A percentile compares a stretch with the other conserved stretches of the same genome.
phyloP scores from a whole-genome alignment of 2,888 invertebrate species.

The Trimorus sp. region DNA sequence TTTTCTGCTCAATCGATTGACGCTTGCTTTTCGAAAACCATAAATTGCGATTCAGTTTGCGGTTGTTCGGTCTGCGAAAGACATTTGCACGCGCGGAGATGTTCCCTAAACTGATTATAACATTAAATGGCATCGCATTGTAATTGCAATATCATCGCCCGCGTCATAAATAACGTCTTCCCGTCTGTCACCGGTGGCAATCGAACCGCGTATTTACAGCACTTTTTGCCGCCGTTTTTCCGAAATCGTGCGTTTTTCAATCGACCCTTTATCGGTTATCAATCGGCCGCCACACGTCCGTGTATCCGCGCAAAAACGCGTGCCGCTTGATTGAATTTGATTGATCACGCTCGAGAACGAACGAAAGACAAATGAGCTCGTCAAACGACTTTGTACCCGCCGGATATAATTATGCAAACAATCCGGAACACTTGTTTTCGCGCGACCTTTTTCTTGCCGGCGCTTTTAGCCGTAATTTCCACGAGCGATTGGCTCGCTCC shows the following conservation, averaged over 20 bases:
- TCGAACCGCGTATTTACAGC: not conserved
- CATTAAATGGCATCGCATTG: slow-evolving; percentile 35
- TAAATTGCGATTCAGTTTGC: slow-evolving; percentile 60
- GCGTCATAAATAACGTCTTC: slow-evolving; percentile 23
- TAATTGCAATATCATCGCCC: slow-evolving; percentile 37
- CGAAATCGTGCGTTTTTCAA: no score
- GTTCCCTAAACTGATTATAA: slow-evolving; percentile 51
- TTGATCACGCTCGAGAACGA: slow-evolving; percentile 4
- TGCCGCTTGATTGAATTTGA: not conserved
- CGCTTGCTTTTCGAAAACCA: slow-evolving; percentile 60
- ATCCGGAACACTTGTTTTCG: slow-evolving; percentile 26
- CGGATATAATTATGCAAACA: slow-evolving; percentile 7
- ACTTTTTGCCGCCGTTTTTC: no score
- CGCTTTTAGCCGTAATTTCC: slow-evolving; percentile 72
- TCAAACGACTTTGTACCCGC: slow-evolving; percentile 1
- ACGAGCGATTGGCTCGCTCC: slow-evolving; percentile 77
- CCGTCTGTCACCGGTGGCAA: slow-evolving; percentile 3
- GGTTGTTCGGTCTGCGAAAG: slow-evolving; percentile 51
- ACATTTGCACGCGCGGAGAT: slow-evolving; percentile 50
- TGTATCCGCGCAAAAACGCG: no score
- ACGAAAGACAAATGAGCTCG: slow-evolving; percentile 7
- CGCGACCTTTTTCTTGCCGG: slow-evolving; percentile 28
- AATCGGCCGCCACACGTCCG: no score
- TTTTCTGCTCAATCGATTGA: slow-evolving; percentile 61
- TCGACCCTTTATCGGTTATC: no score